phyloP scores from a whole-genome alignment of 2,797 vertebrate genomes.

The Toxotes lorentzi region DNA sequence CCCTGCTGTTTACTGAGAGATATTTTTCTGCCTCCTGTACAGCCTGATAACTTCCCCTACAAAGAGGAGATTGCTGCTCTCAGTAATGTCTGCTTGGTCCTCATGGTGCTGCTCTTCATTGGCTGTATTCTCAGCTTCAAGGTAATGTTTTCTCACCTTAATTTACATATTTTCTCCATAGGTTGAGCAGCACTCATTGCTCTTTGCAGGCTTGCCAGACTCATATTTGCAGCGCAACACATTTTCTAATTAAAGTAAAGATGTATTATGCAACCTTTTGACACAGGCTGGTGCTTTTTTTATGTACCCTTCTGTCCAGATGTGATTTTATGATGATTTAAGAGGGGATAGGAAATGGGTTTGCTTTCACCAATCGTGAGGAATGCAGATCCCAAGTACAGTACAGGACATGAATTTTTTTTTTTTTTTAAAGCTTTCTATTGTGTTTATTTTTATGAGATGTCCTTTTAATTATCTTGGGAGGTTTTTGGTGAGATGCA shows the following conservation, averaged over 20 bases:
- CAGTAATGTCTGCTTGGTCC: constrained; percentile 91
- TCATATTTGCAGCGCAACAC: neutral
- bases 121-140: constrained; percentile 94
- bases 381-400: neutral
- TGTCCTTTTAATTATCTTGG: neutral
- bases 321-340: constrained; percentile 6
- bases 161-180: neutral
- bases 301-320: constrained; percentile 5
- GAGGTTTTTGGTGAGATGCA: no score
- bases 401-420: constrained; percentile 11
- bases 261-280: neutral
- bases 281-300: constrained; percentile 22
- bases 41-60: constrained; percentile 95
- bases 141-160: constrained; percentile 82
- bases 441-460: neutral
- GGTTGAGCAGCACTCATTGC: neutral
- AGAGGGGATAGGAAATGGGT: constrained; percentile 12
- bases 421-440: neutral
- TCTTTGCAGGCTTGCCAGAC: neutral
- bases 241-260: constrained; percentile 2
- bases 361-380: neutral
- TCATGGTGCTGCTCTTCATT: constrained; percentile 94
- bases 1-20: neutral
- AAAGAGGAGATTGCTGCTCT: constrained; percentile 94
- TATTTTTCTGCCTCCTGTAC: constrained; percentile 44